A percentile compares a stretch with the other conserved stretches of the same genome.
Conservation (phyloP, 2,113 vertebrate species). For the Apodemus sylvaticus region DNA sequence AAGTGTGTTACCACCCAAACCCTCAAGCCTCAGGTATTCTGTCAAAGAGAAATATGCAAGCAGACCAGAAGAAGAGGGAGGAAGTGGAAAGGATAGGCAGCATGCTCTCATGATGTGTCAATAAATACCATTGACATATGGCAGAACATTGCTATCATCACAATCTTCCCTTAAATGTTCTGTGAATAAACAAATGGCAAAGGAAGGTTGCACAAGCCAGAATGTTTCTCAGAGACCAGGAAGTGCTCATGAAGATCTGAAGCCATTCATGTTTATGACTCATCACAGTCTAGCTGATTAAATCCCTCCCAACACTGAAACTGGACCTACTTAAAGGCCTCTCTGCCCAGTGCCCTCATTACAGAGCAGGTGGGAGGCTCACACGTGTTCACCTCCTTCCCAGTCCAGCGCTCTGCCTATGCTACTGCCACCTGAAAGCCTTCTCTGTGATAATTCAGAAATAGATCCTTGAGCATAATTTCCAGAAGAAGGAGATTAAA, state of each 20-base stretch:
- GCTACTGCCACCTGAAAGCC: not conserved
- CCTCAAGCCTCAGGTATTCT: not conserved
- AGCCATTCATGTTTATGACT: not conserved
- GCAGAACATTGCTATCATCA: not conserved
- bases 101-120: not conserved
- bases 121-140: not conserved
- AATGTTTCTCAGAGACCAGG: not conserved
- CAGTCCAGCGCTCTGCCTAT: not conserved
- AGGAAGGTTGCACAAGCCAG: not conserved
- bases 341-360: not conserved
- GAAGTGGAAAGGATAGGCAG: not conserved
- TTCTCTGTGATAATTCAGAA: not conserved
- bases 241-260: not conserved
- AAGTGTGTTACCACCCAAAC: not conserved
- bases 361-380: not conserved
- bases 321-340: not conserved
- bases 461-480: not conserved
- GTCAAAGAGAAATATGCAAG: constrained; percentile 19
- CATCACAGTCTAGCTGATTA: not conserved
- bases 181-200: not conserved
- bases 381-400: not conserved
- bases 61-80: not conserved
- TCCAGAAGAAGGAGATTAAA: not conserved
- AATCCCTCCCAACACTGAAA: not conserved
- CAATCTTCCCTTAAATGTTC: not conserved